phyloP scores from a whole-genome alignment of 2,113 vertebrate species.

The Pristiophorus japonicus region DNA sequence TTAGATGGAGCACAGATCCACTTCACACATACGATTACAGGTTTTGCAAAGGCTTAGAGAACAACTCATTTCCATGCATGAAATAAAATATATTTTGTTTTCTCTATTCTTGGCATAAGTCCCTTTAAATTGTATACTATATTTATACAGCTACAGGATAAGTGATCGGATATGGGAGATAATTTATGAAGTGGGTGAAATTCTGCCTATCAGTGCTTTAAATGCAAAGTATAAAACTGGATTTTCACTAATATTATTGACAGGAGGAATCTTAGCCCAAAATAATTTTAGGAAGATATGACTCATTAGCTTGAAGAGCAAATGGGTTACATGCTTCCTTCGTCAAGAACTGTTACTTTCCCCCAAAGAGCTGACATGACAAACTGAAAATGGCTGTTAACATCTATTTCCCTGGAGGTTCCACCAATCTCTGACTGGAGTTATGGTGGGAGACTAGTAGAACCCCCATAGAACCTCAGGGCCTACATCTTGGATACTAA shows the following conservation, averaged over 20 bases:
- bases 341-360: not conserved
- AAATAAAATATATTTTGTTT: not conserved
- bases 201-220: not conserved
- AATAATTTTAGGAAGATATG: not conserved
- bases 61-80: not conserved
- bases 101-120: too few relatives aligned
- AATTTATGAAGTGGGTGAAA: not conserved
- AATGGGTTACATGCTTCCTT: not conserved
- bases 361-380: not conserved
- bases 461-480: not conserved
- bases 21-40: not conserved
- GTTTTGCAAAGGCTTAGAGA: not conserved
- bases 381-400: not conserved
- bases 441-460: not conserved
- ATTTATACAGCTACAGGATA: not conserved
- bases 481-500: not conserved
- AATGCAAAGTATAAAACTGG: not conserved
- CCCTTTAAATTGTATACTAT: not conserved
- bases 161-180: not conserved
- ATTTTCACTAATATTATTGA: not conserved
- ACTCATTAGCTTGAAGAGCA: not conserved
- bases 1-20: not conserved
- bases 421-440: not conserved
- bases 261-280: not conserved
- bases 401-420: not conserved